Evolutionary conservation across 2,888 invertebrate species (phyloP).

Genomic region (Athalia cordata): DNA sequence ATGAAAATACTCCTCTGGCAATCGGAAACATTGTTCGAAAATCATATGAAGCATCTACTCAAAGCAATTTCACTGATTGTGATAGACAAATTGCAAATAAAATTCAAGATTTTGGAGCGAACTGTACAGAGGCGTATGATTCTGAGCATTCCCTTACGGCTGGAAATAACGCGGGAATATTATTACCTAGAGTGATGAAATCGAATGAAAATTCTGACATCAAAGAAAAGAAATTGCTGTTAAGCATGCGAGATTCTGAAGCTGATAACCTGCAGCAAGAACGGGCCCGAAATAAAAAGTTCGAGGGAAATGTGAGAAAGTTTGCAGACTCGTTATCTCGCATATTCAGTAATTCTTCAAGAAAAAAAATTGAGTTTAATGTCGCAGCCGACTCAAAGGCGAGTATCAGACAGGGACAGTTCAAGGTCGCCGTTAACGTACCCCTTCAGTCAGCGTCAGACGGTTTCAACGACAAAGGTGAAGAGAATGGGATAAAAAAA

Average conservation of each 20-base stretch:
- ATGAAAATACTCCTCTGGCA: neutral
- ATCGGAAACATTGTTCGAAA: conserved; percentile 2
- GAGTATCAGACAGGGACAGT: conserved; percentile 9
- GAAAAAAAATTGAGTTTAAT: conserved; percentile 5
- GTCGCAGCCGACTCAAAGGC: neutral
- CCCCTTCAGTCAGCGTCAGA: neutral
- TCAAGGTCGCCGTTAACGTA: conserved; percentile 12
- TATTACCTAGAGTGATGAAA: conserved; percentile 1
- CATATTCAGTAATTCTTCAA: conserved; percentile 19
- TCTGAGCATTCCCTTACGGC: neutral
- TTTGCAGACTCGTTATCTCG: conserved; percentile 23
- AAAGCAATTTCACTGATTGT: neutral
- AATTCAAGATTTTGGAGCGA: conserved; percentile 7
- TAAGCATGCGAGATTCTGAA: neutral
- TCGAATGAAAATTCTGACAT: neutral
- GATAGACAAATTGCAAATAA: neutral
- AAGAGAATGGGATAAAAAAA: neutral
- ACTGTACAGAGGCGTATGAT: neutral
- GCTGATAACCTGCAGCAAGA: neutral
- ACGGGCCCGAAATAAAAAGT: neutral
- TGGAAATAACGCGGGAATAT: neutral
- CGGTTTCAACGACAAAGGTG: neutral
- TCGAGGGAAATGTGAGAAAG: conserved; percentile 13
- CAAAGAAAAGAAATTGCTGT: neutral
- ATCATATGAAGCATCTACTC: conserved; percentile 11